phyloP scores from a whole-genome alignment of 2,888 invertebrate genomes.

The Pimpla rufipes region DNA sequence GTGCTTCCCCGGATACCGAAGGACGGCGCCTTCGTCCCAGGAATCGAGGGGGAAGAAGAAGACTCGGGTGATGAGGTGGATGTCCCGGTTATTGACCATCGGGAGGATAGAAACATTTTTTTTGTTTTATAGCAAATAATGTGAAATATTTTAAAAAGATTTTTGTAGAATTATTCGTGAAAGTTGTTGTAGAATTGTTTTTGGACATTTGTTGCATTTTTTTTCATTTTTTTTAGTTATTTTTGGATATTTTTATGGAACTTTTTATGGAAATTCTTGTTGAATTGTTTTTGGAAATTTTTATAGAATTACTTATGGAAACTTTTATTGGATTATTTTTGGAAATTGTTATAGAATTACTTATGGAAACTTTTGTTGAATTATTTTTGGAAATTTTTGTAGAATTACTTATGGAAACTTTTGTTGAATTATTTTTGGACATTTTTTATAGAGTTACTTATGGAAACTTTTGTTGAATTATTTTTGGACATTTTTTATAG shows the following conservation, averaged over 20 bases:
- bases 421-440: not conserved
- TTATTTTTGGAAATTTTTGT: not conserved
- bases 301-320: not conserved
- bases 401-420: no score
- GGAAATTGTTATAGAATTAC: no score
- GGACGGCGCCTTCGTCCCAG: constrained; percentile 21
- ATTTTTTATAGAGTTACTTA: no score
- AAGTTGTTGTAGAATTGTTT: no score
- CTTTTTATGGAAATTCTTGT: not conserved
- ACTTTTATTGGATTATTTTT: not conserved
- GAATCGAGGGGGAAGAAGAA: not conserved
- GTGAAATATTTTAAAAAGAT: no score
- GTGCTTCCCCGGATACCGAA: constrained; percentile 58
- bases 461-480: no score
- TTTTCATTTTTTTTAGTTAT: not conserved
- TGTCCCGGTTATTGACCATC: not conserved
- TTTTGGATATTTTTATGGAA: no score
- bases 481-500: no score
- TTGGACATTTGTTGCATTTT: not conserved
- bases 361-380: not conserved
- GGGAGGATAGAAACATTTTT: no score
- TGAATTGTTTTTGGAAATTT: not conserved
- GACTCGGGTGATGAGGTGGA: not conserved
- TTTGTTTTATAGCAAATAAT: no score
- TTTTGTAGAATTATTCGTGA: no score